Evolutionary conservation across 2,797 vertebrate species (phyloP).

Genomic region (Eulemur mongoz): DNA sequence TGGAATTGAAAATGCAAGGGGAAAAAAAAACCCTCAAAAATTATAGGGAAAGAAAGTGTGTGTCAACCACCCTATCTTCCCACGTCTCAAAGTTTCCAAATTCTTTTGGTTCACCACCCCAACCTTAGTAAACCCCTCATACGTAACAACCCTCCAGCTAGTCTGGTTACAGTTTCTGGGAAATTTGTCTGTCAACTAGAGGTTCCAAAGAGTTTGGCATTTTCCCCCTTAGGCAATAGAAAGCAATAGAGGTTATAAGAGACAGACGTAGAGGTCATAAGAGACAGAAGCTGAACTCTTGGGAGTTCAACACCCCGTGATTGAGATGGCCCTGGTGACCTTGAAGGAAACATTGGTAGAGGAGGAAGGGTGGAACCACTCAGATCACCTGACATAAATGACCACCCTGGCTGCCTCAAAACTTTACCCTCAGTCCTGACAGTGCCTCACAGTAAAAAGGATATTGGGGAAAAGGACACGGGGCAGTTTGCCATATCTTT

Average conservation of each 20-base stretch:
- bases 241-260: not conserved
- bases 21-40: not conserved
- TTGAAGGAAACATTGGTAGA: not conserved
- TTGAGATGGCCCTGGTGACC: not conserved
- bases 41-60: slow-evolving; percentile 42
- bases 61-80: not conserved
- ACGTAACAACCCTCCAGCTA: not conserved
- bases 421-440: not conserved
- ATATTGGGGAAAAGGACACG: not conserved
- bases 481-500: not conserved
- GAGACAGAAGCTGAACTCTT: too few species aligned
- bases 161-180: slow-evolving; percentile 56
- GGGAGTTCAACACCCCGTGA: not conserved
- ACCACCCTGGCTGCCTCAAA: not conserved
- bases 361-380: not conserved
- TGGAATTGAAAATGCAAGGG: not conserved
- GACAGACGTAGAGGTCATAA: too few species aligned
- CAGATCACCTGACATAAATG: not conserved
- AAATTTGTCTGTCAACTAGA: slow-evolving; percentile 51
- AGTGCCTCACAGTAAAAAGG: not conserved
- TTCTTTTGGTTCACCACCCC: slow-evolving; percentile 67
- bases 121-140: not conserved
- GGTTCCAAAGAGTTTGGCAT: slow-evolving; percentile 46
- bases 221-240: not conserved
- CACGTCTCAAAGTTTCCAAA: slow-evolving; percentile 36